Percentiles rank a stretch among this genome's conserved stretches.
Evolutionary conservation across 2,888 invertebrate genomes (phyloP).

Genomic region (Penaeus monodon): DNA sequence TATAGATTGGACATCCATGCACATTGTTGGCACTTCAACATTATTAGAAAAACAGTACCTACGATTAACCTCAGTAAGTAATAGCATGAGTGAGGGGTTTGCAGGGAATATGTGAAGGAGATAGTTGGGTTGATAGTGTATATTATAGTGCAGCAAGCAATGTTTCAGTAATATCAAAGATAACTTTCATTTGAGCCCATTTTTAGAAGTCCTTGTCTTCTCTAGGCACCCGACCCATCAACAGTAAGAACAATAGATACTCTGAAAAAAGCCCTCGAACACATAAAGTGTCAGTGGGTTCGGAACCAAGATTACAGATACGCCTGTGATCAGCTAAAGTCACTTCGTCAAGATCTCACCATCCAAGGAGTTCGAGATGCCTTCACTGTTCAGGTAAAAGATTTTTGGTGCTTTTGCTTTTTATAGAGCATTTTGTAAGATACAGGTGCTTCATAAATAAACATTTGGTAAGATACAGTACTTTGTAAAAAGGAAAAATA

Average conservation of each 20-base stretch:
- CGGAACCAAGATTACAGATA: slow-evolving; percentile 93
- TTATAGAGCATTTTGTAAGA: too few relatives aligned
- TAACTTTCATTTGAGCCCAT: not conserved
- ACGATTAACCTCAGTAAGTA: slow-evolving; percentile 82
- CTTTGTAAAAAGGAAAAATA: too few relatives aligned
- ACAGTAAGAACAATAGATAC: slow-evolving; percentile 92
- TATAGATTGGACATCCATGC: slow-evolving; percentile 87
- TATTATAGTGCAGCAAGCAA: too few relatives aligned
- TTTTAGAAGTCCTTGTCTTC: slow-evolving; percentile 37
- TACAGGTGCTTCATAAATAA: too few relatives aligned
- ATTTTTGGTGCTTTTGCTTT: not conserved
- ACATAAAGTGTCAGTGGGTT: slow-evolving; percentile 93
- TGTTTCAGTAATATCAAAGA: too few relatives aligned
- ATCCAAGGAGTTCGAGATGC: slow-evolving; percentile 95
- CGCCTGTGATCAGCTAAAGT: slow-evolving; percentile 98
- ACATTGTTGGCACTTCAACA: slow-evolving; percentile 93
- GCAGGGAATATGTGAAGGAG: too few relatives aligned
- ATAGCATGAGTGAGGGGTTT: too few relatives aligned
- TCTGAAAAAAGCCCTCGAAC: slow-evolving; percentile 84
- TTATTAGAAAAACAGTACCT: slow-evolving; percentile 97
- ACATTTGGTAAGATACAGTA: too few relatives aligned
- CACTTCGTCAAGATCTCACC: slow-evolving; percentile 97
- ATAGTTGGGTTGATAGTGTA: too few relatives aligned
- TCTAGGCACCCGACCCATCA: slow-evolving; percentile 89
- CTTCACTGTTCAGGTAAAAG: slow-evolving; percentile 81